A percentile compares a stretch with the other conserved stretches of the same genome.
Evolutionary conservation across 2,888 invertebrate species (phyloP).

Genomic region (Camptogramma bilineatum): DNA sequence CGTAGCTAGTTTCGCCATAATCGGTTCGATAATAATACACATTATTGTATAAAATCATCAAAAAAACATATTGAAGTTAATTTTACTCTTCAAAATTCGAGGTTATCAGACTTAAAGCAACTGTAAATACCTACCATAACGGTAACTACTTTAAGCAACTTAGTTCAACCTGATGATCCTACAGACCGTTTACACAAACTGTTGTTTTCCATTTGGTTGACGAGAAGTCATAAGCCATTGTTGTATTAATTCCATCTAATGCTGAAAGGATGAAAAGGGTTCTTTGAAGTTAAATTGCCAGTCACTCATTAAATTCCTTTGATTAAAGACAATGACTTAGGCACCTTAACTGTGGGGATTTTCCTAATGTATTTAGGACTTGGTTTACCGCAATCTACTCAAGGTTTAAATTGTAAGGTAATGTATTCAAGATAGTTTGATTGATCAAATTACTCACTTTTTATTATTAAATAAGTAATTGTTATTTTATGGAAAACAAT

Average conservation of each 20-base stretch:
- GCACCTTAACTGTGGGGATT: slow-evolving; percentile 1
- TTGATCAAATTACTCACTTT: neutral
- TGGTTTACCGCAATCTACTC: neutral
- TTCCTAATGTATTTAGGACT: slow-evolving; percentile 4
- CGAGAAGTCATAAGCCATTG: slow-evolving; percentile 18
- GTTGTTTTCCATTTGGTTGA: slow-evolving; percentile 12
- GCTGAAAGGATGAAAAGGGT: slow-evolving; percentile 25
- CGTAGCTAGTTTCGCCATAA: too few species aligned
- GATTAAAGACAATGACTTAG: slow-evolving; percentile 14
- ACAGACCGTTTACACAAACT: neutral
- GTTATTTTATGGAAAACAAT: too few species aligned
- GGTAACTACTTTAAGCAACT: neutral
- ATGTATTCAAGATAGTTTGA: neutral
- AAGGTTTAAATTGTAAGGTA: neutral
- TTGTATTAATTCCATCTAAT: slow-evolving; percentile 19
- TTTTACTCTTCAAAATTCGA: too few species aligned
- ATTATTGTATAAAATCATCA: too few species aligned
- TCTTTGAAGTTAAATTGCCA: slow-evolving; percentile 30
- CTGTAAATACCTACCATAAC: neutral
- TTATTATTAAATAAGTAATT: too few species aligned
- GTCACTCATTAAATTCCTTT: slow-evolving; percentile 30
- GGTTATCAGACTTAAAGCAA: too few species aligned
- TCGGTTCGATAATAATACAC: too few species aligned
- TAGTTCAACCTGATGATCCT: neutral
- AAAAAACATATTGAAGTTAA: too few species aligned